Evolutionary conservation across 2,888 invertebrate species (phyloP), one percentile per base, ranked within the genome.

Genomic region (Argyra leucocephala): DNA sequence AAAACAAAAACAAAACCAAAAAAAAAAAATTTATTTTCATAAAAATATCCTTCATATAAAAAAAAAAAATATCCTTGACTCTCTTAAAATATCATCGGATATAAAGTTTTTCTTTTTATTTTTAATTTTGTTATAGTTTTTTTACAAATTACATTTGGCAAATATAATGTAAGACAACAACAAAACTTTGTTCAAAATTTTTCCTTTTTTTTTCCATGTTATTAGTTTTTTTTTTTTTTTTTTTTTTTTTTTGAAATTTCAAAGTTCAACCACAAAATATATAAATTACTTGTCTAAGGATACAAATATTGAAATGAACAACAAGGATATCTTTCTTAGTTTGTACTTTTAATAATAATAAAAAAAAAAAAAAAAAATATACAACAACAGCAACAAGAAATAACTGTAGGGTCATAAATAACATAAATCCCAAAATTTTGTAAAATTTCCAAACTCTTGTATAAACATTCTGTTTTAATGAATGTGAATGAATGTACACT

Each of bases 51-150:
- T 48, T 48, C n/a, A n/a, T n/a, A n/a, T n/a, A n/a, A n/a, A n/a
- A n/a, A n/a, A n/a, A n/a, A n/a, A n/a, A n/a, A n/a, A n/a, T n/a
- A 48, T 48, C 48, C 48, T 48, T 48, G 48, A 48, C 48, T 48
- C 48, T 48, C 48, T 48, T 15, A 48, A 48, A 48, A 48, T 48
- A 48, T 48, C 48, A 48, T 48, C 48, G 18, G 48, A 48, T 48
- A n/a, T 18, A 48, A 48, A 48, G 1, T 10, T 37, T 15, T 37
- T 37, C 3, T 37, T 37, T 37, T 15, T 15, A 3, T 37, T 37
- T 37, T 15, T 37, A 31, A 31, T 12, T 15, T 15, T 15, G 12
- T 10, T 37, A 48, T 12, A 48, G 5, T 48, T 48, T 48, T 37
- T 7, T 6, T 7, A 26, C 5, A 31, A 31, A 31, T 31, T 31